Conservation (phyloP, 2,797 vertebrate species). For the Antennarius maculatus region DNA sequence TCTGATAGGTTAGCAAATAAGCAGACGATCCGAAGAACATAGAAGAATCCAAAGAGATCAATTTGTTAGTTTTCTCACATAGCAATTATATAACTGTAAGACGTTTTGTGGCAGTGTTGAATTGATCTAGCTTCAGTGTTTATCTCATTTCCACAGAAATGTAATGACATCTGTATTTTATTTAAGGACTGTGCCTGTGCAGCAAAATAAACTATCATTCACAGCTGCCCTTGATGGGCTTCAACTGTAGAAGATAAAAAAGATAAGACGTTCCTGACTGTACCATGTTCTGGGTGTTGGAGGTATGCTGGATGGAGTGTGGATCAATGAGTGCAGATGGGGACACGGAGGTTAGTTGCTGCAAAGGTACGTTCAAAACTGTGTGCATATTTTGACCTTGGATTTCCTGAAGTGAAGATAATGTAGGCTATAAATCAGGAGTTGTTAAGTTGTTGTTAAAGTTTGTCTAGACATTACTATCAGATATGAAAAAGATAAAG, state of each 20-base stretch:
- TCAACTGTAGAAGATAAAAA: conserved; percentile 20
- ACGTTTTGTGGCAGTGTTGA: conserved; percentile 2
- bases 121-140: conserved; percentile 23
- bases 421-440: neutral
- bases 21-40: neutral
- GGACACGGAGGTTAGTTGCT: conserved; percentile 39
- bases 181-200: conserved; percentile 6
- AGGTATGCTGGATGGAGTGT: conserved; percentile 58
- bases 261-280: conserved; percentile 30
- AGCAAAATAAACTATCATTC: conserved; percentile 60
- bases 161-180: conserved; percentile 39
- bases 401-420: conserved; percentile 76
- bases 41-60: neutral
- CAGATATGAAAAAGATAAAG: neutral
- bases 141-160: conserved; percentile 53
- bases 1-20: conserved; percentile 1
- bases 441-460: neutral
- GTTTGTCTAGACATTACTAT: neutral
- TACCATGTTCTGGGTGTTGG: conserved; percentile 70
- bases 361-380: conserved; percentile 34
- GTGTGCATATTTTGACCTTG: conserved; percentile 74
- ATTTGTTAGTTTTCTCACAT: neutral
- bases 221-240: conserved; percentile 29
- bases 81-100: conserved; percentile 5
- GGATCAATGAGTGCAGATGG: conserved; percentile 30